Conservation (phyloP, 2,113 vertebrate genomes). For the Telmatochromis brachygnathus region DNA sequence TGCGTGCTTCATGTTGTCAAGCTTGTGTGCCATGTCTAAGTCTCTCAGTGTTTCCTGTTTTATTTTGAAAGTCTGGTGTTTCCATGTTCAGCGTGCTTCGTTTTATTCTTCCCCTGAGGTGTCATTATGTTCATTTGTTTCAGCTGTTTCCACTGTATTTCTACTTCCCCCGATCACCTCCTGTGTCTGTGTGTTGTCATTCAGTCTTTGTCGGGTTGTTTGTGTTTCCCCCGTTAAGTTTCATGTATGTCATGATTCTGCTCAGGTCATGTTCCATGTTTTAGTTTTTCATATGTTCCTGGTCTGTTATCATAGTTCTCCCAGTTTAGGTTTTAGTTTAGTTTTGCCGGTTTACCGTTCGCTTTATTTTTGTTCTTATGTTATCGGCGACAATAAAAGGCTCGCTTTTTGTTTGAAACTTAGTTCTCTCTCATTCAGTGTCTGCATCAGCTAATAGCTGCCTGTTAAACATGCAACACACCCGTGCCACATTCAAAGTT, state of each 20-base stretch:
- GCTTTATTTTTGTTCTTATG: neutral
- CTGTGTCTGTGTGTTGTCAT: neutral
- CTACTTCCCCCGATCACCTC: neutral
- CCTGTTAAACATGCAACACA: neutral
- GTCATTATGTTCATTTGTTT: neutral
- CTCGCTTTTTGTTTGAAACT: neutral
- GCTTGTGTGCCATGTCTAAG: neutral
- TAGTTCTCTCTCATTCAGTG: neutral
- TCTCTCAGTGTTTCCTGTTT: neutral
- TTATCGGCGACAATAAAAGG: neutral
- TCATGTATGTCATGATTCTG: neutral
- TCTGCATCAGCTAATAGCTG: rapidly evolving
- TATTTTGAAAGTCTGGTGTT: neutral
- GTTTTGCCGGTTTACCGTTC: neutral
- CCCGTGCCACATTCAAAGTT: neutral
- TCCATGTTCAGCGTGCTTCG: neutral
- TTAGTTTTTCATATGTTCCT: neutral
- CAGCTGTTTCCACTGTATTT: neutral
- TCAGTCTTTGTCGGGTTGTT: rapidly evolving
- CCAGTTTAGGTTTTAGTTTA: neutral
- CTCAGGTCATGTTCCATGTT: neutral
- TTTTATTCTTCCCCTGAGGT: neutral
- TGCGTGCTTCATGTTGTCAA: neutral
- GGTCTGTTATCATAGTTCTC: neutral
- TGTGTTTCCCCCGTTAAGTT: rapidly evolving